These are phyloP conservation scores for Parus major DNA, from an alignment of 2,113 vertebrate species.

Conservation along the genomic window DNA sequence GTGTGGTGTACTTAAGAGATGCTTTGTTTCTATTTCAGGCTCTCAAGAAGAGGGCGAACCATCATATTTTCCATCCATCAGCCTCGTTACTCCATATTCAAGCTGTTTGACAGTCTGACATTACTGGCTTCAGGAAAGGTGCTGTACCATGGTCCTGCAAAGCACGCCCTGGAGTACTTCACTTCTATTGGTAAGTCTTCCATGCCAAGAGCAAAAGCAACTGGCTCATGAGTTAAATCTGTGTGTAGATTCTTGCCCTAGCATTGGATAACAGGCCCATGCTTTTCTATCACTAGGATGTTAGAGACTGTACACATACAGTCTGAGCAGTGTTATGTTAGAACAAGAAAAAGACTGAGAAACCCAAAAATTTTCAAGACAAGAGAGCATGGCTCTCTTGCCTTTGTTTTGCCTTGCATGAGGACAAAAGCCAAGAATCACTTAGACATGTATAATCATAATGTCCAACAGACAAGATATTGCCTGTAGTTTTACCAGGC, in stretches of 20 bases:
- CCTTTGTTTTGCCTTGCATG: not conserved
- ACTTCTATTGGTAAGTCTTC: slow-evolving; percentile 58
- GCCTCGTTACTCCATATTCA: slow-evolving; percentile 74
- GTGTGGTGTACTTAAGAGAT: not conserved
- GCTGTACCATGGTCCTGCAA: slow-evolving; percentile 65
- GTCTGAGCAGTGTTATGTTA: not conserved
- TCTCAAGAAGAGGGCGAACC: slow-evolving; percentile 69
- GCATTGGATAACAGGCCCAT: not conserved
- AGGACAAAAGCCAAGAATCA: not conserved
- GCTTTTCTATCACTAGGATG: not conserved
- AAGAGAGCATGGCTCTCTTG: not conserved
- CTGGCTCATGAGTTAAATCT: not conserved
- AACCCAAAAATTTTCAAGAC: not conserved
- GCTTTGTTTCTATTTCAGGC: slow-evolving; percentile 43
- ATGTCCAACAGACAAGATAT: not conserved
- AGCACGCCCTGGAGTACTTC: slow-evolving; percentile 62
- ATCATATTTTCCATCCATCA: slow-evolving; percentile 76
- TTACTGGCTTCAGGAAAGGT: slow-evolving; percentile 65
- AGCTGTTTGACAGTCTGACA: slow-evolving; percentile 71
- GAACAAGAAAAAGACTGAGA: not conserved
- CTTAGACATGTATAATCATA: not conserved
- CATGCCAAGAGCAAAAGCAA: not conserved
- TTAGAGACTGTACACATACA: not conserved
- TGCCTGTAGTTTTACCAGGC: not conserved
- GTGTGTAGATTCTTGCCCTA: not conserved